Evolutionary conservation across 2,797 vertebrate genomes (phyloP), one percentile per base, ranked within the genome.

Genomic region (Paguma larvata): DNA sequence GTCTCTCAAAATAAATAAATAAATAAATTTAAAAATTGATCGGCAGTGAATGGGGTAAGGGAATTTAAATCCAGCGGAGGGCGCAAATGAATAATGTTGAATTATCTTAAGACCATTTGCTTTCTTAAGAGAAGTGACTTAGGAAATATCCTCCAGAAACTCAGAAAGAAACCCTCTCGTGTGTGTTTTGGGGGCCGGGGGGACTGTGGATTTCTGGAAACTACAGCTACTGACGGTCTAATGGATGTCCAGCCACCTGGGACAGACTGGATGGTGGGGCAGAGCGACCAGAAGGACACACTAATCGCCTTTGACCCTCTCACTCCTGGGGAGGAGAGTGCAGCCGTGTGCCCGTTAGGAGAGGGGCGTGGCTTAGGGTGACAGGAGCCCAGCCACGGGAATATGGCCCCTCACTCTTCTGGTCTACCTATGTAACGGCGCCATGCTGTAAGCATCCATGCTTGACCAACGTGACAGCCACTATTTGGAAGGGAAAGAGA

Each of bases 41-140:
- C 34, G n/a, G 11, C 13, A n/a, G n/a, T 53, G 67, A 94, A 53
- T 4, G 25, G 4, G 10, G 44, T 15, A 32, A 79, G 51, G 9
- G 63, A 21, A 44, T 41, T 78, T 72, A 38, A 51, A 51, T 51
- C 72, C 78, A 75, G 30, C 32, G 5, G 11, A 27, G 59, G 78
- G 23, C 13, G 6, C 19, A 34, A 53, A 27, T 18, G 75, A 62
- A 82, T 93, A 65, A 53, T 63, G 78, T 59, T 23, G 38, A 63
- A 51, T 83, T 92, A 23, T 44, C 67, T 85, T 46, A 46, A 63
- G 34, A 78, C 6, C 65, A 38, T n/a, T 95, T 89, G 68, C 32
- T 95, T 94, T 82, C 72, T 34, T 59, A 38, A 63, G 46, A 83
- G 85, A 80, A 84, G 30, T 14, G 38, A 87, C 86, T 78, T 85